These are phyloP conservation scores for Brachionus rubens DNA, from an alignment of 1,140 invertebrate genomes.

Conservation along the genomic window DNA sequence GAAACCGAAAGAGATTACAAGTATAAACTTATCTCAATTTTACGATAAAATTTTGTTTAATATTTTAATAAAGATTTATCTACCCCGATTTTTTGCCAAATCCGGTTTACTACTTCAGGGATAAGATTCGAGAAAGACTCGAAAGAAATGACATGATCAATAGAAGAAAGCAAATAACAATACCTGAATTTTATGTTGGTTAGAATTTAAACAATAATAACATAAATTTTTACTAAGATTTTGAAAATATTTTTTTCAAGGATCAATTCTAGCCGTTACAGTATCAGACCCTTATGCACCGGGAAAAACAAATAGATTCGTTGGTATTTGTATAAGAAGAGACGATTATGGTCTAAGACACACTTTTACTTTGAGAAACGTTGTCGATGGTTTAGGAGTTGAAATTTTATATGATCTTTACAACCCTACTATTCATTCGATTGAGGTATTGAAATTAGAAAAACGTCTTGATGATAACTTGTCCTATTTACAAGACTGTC, in stretches of 20 bases:
- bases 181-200: conserved; percentile 97
- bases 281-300: conserved; percentile 80
- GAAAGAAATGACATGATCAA: conserved; percentile 88
- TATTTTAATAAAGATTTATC: conserved; percentile 64
- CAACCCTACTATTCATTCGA: conserved; percentile 82
- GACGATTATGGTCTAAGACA: conserved; percentile 74
- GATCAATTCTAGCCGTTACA: conserved; percentile 85
- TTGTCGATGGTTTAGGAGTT: conserved; percentile 81
- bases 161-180: conserved; percentile 74
- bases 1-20: conserved; percentile 41
- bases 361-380: conserved; percentile 82
- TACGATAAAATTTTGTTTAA: background rate
- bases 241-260: conserved; percentile 61
- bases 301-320: conserved; percentile 80
- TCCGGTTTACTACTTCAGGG: conserved; percentile 73
- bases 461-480: conserved; percentile 86
- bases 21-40: background rate
- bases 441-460: conserved; percentile 85
- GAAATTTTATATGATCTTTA: conserved; percentile 87
- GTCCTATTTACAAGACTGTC: conserved; percentile 85
- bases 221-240: background rate
- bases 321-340: conserved; percentile 91
- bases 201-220: conserved; percentile 54
- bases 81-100: conserved; percentile 94
- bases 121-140: conserved; percentile 77